phyloP scores from a whole-genome alignment of 1,140 invertebrate species.

The Hyposmocoma kahamanoa region DNA sequence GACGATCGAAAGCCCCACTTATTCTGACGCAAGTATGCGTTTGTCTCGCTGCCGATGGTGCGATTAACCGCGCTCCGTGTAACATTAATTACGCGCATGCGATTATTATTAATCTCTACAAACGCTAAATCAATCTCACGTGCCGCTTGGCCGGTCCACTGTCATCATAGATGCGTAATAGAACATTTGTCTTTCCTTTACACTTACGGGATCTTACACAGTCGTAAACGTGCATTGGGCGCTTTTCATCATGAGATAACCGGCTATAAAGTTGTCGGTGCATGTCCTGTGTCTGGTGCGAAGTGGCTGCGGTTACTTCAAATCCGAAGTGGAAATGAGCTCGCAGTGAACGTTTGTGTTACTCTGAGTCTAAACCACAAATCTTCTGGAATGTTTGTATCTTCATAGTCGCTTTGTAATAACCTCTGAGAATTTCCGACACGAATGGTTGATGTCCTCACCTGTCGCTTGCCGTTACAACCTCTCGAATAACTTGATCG shows the following conservation, averaged over 20 bases:
- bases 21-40: constrained; percentile 45
- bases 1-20: constrained; percentile 39
- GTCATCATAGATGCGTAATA: not conserved
- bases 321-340: constrained; percentile 54
- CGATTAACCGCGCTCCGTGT: constrained; percentile 22
- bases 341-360: constrained; percentile 41
- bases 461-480: constrained; percentile 50
- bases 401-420: constrained; percentile 36
- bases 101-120: constrained; percentile 15
- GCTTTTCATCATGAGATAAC: constrained; percentile 23
- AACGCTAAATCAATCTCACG: not conserved
- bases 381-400: constrained; percentile 33
- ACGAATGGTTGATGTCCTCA: constrained; percentile 39
- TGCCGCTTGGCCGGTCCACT: not conserved
- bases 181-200: not conserved
- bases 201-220: not conserved
- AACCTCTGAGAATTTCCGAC: constrained; percentile 23
- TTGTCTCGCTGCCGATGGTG: constrained; percentile 16
- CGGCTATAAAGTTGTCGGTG: constrained; percentile 22
- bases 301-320: constrained; percentile 49
- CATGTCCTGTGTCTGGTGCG: constrained; percentile 14
- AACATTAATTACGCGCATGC: constrained; percentile 16
- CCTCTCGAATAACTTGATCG: constrained; percentile 29
- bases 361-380: constrained; percentile 41
- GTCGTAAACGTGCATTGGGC: constrained; percentile 1